Percentiles rank a stretch among this genome's conserved stretches.
phyloP scores from a whole-genome alignment of 2,888 invertebrate genomes.

The Bhutanitis thaidina region DNA sequence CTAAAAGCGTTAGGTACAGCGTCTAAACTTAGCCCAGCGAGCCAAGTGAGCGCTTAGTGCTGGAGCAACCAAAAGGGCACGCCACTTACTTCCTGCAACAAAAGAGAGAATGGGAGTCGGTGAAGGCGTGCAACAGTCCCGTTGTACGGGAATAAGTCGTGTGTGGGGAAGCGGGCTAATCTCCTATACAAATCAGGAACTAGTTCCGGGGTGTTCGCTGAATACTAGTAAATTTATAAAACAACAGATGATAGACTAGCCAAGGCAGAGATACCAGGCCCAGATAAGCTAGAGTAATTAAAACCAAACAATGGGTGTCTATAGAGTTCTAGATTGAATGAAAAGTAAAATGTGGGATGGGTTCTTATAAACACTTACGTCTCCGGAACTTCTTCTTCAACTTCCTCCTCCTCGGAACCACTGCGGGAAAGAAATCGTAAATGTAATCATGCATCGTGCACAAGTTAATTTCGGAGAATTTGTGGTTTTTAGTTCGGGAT shows the following conservation, averaged over 20 bases:
- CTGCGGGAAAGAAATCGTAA: slow-evolving; percentile 35
- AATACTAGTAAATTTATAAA: slow-evolving; percentile 14
- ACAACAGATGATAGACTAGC: slow-evolving; percentile 52
- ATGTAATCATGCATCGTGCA: neutral
- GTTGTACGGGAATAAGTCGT: slow-evolving; percentile 29
- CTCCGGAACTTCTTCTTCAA: slow-evolving; percentile 88
- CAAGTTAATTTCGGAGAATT: neutral
- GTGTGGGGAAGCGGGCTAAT: neutral
- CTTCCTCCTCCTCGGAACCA: slow-evolving; percentile 87
- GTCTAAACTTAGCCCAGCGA: slow-evolving; percentile 68
- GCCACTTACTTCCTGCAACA: slow-evolving; percentile 81
- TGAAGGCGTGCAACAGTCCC: slow-evolving; percentile 71
- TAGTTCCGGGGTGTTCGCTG: slow-evolving; percentile 9
- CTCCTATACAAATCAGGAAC: neutral
- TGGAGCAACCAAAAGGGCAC: slow-evolving; percentile 74
- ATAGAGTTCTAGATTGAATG: slow-evolving; percentile 28
- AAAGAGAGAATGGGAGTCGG: slow-evolving; percentile 72
- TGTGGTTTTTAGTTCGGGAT: too few relatives aligned
- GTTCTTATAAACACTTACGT: slow-evolving; percentile 81
- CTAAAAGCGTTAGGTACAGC: slow-evolving; percentile 65
- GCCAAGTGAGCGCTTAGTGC: slow-evolving; percentile 69
- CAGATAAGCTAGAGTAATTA: slow-evolving; percentile 64
- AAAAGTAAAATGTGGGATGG: slow-evolving; percentile 27
- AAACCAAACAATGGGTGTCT: slow-evolving; percentile 59
- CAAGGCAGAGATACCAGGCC: slow-evolving; percentile 66